Percentiles rank a stretch among this genome's conserved stretches.
Conservation (phyloP, 2,888 invertebrate genomes). For the Glyphotaelius pellucidus region DNA sequence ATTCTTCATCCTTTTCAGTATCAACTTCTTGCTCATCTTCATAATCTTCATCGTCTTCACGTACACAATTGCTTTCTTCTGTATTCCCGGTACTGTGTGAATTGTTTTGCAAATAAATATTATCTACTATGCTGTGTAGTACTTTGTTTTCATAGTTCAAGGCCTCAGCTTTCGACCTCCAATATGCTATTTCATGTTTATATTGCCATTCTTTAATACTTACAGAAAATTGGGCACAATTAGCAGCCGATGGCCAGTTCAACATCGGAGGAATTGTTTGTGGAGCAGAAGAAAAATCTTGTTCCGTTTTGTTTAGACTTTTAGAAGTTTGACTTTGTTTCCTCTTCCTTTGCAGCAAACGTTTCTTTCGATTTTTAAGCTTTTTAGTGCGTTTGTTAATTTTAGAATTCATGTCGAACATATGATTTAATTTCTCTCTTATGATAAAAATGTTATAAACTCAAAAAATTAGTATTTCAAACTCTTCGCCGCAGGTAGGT, state of each 20-base stretch:
- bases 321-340: not conserved
- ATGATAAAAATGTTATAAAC: not conserved
- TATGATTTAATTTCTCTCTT: not conserved
- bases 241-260: slow-evolving; percentile 36
- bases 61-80: slow-evolving; percentile 56
- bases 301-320: not conserved
- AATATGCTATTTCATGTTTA: slow-evolving; percentile 79
- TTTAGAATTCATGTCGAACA: slow-evolving; percentile 38
- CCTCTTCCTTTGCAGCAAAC: slow-evolving; percentile 25
- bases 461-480: not conserved
- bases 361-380: slow-evolving; percentile 24
- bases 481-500: not conserved
- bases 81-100: slow-evolving; percentile 66
- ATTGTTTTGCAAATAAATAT: slow-evolving; percentile 67
- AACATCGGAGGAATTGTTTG: not conserved
- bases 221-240: slow-evolving; percentile 52
- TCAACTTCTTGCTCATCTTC: slow-evolving; percentile 67
- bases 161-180: slow-evolving; percentile 79
- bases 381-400: slow-evolving; percentile 13
- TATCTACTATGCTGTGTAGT: slow-evolving; percentile 75
- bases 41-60: slow-evolving; percentile 61
- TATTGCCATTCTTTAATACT: slow-evolving; percentile 72
- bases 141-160: slow-evolving; percentile 79
- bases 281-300: too few relatives aligned
- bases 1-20: slow-evolving; percentile 78